A percentile compares a stretch with the other conserved stretches of the same genome.
Conservation (phyloP, 1,140 invertebrate species). For the Drosophila quadrilineata region DNA sequence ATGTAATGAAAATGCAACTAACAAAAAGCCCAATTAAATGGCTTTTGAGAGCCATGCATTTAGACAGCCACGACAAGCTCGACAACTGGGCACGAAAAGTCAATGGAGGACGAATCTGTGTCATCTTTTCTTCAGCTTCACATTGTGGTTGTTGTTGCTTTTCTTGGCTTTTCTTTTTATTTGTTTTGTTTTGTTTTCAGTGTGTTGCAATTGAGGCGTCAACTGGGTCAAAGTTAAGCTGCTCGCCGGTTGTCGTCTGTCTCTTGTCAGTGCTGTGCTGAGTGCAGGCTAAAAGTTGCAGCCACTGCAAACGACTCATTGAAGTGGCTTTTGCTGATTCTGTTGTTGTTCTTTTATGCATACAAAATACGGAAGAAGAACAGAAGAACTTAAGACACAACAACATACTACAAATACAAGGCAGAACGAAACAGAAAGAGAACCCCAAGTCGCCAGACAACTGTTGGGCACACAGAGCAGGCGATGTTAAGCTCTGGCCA, state of each 20-base stretch:
- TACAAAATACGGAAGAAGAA: constrained; percentile 22
- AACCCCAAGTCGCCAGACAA: no score
- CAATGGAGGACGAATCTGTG: constrained; percentile 40
- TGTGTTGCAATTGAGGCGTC: constrained; percentile 63
- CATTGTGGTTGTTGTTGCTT: background rate
- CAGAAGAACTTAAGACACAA: no score
- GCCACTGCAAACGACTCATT: constrained; percentile 38
- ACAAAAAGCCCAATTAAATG: constrained; percentile 60
- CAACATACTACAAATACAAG: no score
- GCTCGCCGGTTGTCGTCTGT: no score
- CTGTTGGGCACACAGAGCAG: constrained; percentile 23
- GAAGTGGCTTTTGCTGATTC: constrained; percentile 54
- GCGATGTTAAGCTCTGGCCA: constrained; percentile 40
- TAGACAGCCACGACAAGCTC: constrained; percentile 16
- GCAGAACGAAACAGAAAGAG: no score
- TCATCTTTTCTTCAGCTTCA: constrained; percentile 38
- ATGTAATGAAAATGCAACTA: background rate
- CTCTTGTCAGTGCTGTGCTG: no score
- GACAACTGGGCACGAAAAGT: constrained; percentile 9
- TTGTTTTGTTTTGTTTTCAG: background rate
- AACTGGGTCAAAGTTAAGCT: constrained; percentile 76
- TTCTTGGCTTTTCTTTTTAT: background rate
- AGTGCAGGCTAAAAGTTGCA: constrained; percentile 31
- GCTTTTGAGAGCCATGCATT: constrained; percentile 60
- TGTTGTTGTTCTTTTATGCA: constrained; percentile 38